Base-by-base conservation (phyloP, 2,797 vertebrate species). In the Gymnothorax reevesii region DNA sequence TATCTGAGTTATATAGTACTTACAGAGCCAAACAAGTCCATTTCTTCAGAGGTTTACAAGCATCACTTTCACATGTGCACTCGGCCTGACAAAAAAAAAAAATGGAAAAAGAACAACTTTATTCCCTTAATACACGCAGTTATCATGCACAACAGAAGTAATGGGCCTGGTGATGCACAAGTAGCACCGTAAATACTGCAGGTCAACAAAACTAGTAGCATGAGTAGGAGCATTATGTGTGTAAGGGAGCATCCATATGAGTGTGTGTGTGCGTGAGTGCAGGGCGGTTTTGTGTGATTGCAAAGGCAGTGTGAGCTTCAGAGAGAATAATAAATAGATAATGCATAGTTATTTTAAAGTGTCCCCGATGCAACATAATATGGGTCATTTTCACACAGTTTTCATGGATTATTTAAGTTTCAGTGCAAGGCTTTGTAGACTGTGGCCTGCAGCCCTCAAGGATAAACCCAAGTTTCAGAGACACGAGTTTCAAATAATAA, bases 1-100 rank as follows among this genome's bases (percentile, higher is more conserved):
- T 86, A 86, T 89, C 90, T 89, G 93, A 93, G 93, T 90, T 92
- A 89, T 91, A 94, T 89, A 92, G 90, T 91, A 94, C 94, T 95
- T 92, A 95, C 94, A 73, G 90, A 90, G 91, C 89, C 93, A 86
- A 94, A 93, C 91, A 90, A 92, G 92, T 95, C 93, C 94, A 95
- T 95, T 91, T 89, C 91, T 85, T 71, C 89, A 88, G 87, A 59
- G 49, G 62, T 25, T 5, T 62, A n/a, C n/a, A 64, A 84, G 60
- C 17, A 54, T 55, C 42, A 49, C 13, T 49, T 77, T 10, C 27
- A 77, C 15, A 54, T 12, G n/a, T 15, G 49, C 54, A 77, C 54
- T 8, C 17, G 42, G 69, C 71, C 84, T 85, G 84, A 33, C 27
- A 60, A 60, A 57, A 20, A 83, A 87, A 60, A 60, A 57, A 20